A percentile compares a stretch with the other conserved stretches of the same genome.
Evolutionary conservation across 2,113 vertebrate genomes (phyloP).

Genomic region (Thamnaconus septentrionalis): DNA sequence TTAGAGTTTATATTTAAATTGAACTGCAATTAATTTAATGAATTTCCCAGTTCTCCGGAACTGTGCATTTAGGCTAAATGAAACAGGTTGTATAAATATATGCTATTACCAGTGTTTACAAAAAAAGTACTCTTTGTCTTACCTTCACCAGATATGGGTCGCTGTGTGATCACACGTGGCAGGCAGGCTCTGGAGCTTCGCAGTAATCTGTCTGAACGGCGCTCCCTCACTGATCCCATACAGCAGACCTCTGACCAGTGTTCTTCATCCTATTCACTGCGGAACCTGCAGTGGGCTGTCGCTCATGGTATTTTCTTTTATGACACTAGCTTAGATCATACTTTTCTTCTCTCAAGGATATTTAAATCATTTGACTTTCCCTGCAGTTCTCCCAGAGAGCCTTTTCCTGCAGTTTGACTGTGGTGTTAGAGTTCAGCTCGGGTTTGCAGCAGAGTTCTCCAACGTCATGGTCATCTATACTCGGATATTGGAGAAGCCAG

Average conservation of each 20-base stretch:
- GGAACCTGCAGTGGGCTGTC: conserved; percentile 86
- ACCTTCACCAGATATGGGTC: conserved; percentile 82
- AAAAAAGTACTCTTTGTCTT: too few relatives aligned
- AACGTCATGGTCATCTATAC: conserved; percentile 89
- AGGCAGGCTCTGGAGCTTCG: conserved; percentile 86
- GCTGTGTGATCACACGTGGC: conserved; percentile 77
- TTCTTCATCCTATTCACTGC: conserved; percentile 71
- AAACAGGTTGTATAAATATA: neutral
- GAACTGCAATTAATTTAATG: too few relatives aligned
- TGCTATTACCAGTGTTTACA: neutral
- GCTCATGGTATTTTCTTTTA: conserved; percentile 73
- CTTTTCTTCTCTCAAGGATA: neutral
- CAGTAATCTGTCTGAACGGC: conserved; percentile 85
- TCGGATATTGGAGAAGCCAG: conserved; percentile 72
- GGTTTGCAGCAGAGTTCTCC: conserved; percentile 87
- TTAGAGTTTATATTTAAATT: too few relatives aligned
- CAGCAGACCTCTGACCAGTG: conserved; percentile 19
- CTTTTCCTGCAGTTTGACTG: conserved; percentile 77
- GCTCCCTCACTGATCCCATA: conserved; percentile 81
- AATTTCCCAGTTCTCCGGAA: too few relatives aligned
- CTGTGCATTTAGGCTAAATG: too few relatives aligned
- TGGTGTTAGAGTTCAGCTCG: conserved; percentile 81
- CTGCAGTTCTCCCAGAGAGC: conserved; percentile 78
- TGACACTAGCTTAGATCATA: neutral
- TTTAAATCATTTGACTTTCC: neutral